phyloP scores from a whole-genome alignment of 1,140 invertebrate genomes.

The Scylla paramamosain region DNA sequence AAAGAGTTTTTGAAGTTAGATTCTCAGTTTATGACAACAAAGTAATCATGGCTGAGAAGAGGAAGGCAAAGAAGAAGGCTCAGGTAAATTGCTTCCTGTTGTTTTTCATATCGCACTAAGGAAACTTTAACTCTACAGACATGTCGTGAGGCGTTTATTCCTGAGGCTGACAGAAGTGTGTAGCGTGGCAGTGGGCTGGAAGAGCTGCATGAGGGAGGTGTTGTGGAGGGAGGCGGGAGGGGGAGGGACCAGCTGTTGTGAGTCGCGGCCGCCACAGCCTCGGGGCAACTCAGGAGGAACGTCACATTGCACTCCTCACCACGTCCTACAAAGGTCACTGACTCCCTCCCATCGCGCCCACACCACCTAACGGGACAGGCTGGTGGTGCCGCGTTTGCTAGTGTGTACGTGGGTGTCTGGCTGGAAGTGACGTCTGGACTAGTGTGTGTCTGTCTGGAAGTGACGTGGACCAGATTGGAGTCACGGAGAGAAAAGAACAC shows the following conservation, averaged over 20 bases:
- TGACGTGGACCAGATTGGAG: not conserved
- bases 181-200: not conserved
- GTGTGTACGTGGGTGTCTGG: not conserved
- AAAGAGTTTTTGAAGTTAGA: not conserved
- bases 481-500: too few relatives aligned
- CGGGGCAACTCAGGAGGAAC: not conserved
- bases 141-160: not conserved
- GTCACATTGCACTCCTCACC: not conserved
- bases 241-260: conserved; percentile 7
- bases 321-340: conserved; percentile 25
- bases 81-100: conserved; percentile 53
- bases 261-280: not conserved
- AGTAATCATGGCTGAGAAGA: conserved; percentile 63
- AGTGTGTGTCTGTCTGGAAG: not conserved
- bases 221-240: not conserved
- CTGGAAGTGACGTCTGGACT: not conserved
- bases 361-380: not conserved
- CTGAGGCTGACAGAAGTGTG: not conserved
- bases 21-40: conserved; percentile 64
- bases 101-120: not conserved
- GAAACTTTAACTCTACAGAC: not conserved
- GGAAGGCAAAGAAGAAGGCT: conserved; percentile 71
- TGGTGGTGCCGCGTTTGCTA: not conserved
- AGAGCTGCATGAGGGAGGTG: not conserved
- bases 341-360: not conserved